Conservation (phyloP, 2,113 vertebrate genomes). For the Morone chrysops region DNA sequence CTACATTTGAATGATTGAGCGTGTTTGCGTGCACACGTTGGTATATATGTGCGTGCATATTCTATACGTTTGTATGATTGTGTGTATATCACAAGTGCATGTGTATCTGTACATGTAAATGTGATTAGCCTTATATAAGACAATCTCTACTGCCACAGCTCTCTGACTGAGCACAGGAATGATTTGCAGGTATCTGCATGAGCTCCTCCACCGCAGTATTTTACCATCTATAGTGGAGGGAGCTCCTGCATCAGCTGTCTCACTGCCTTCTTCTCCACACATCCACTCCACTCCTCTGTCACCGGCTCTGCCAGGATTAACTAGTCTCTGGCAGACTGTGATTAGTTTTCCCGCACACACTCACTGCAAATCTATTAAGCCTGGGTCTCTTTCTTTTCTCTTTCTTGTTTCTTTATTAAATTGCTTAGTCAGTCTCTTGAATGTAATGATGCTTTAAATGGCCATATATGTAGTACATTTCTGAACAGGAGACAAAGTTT, state of each 20-base stretch:
- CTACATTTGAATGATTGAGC: constrained; percentile 42
- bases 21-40: constrained; percentile 38
- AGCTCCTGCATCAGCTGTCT: constrained; percentile 75
- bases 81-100: constrained; percentile 41
- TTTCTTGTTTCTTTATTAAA: constrained; percentile 22
- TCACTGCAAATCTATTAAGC: constrained; percentile 42
- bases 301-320: constrained; percentile 57
- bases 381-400: constrained; percentile 23
- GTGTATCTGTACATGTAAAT: constrained; percentile 52
- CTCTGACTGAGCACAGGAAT: constrained; percentile 62
- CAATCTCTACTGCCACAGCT: constrained; percentile 74
- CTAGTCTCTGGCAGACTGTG: constrained; percentile 44
- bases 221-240: constrained; percentile 36
- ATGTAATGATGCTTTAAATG: constrained; percentile 21
- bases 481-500: constrained; percentile 19
- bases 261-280: constrained; percentile 78
- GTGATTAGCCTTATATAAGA: constrained; percentile 68
- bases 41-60: constrained; percentile 12
- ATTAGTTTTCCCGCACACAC: constrained; percentile 47
- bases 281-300: constrained; percentile 22
- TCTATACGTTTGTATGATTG: constrained; percentile 29
- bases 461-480: constrained; percentile 11
- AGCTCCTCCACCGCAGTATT: constrained; percentile 42
- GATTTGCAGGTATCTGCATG: constrained; percentile 53
- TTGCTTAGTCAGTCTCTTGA: constrained; percentile 4